Evolutionary conservation across 2,888 invertebrate genomes (phyloP), one percentile per base, ranked within the genome.

Genomic region (Zygogramma bicolorata): DNA sequence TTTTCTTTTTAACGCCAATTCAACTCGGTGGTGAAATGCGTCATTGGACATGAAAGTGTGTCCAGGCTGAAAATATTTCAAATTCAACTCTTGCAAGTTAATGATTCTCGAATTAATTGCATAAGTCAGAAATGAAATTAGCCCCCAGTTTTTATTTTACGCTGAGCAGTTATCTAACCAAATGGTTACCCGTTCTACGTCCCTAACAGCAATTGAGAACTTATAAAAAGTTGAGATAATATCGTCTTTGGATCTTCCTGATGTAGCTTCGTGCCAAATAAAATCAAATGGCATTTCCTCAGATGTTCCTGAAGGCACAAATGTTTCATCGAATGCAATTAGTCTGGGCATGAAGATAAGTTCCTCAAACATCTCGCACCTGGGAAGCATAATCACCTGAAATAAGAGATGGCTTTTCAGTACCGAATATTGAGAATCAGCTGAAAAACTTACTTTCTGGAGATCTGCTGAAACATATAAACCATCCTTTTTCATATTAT

Each of bases 21-120:
- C 42, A 42, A 78, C 73, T 18, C 58, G 25, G 42, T 74, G 70
- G 65, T 73, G 70, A 29, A 70, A 70, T 34, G 53, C 29, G 58
- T 78, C 77, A 40, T 74, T 74, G 2, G 67, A 31, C 76, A 77
- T 79, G 53, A 79, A 79, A 8, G 74, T 75, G 59, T 79, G 77
- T 5, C 79, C 76, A 62, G 77, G 73, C 65, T 77, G 73, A 62
- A 78, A 77, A 58, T 75, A 77, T 69, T 74, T 68, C 8, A 81
- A 65, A 22, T 63, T 27, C 46, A 63, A 13, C 1, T 27, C 25
- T 2, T 20, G 40, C 25, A 46, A 27, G 7, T n/a, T n/a, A 25
- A 18, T 29, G n/a, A 46, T 15, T n/a, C 10, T 18, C 15, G 27
- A 63, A n/a, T 46, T 63, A n/a, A 63, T 20, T 13, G 13, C 40